phyloP scores from a whole-genome alignment of 2,113 vertebrate genomes.

The Urocynchramus pylzowi region DNA sequence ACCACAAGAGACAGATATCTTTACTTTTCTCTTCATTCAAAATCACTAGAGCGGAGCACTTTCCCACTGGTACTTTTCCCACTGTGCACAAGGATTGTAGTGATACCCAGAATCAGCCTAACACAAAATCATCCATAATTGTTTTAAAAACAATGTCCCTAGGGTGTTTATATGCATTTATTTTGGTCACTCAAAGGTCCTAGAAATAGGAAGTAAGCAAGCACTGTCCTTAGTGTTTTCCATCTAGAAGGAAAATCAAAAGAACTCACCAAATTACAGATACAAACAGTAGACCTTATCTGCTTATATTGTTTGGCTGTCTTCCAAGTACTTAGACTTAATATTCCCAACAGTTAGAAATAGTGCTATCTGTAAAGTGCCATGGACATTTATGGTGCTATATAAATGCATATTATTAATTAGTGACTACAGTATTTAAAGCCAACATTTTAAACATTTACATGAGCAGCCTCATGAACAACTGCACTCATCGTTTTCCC shows the following conservation, averaged over 20 bases:
- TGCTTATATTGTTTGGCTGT: not conserved
- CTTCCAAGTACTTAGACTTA: conserved; percentile 6
- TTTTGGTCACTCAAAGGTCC: not conserved
- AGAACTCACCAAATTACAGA: not conserved
- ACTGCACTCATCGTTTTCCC: accelerated
- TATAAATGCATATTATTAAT: conserved; percentile 28
- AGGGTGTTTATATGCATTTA: not conserved
- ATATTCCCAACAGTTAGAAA: conserved; percentile 25
- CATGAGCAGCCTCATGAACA: not conserved
- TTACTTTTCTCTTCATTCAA: not conserved
- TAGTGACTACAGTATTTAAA: not conserved
- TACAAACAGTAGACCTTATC: not conserved
- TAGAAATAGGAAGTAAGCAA: not conserved
- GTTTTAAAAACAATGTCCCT: not conserved
- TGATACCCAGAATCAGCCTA: not conserved
- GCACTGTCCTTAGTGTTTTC: not conserved
- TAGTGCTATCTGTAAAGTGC: conserved; percentile 12
- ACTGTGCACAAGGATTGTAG: not conserved
- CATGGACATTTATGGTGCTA: not conserved
- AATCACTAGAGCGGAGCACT: not conserved
- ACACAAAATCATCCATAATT: not conserved
- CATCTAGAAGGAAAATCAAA: not conserved
- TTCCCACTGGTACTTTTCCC: not conserved
- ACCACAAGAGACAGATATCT: not conserved
- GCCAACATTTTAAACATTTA: not conserved